Base-by-base conservation (phyloP, 1,140 invertebrate species). In the Coenobita brevimanus region DNA sequence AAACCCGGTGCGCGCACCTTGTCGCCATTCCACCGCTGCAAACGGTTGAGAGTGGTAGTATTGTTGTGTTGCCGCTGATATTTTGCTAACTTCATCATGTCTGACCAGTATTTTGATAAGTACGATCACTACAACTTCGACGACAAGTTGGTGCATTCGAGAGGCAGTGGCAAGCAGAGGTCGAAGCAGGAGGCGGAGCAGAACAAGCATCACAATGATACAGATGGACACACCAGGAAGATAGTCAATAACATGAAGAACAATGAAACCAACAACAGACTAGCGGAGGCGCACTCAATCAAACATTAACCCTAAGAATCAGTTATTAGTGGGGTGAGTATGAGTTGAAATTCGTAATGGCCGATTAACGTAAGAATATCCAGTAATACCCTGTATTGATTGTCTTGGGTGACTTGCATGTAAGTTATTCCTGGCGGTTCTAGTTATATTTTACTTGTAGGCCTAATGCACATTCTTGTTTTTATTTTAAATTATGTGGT, bases 111-210 rank as follows among this genome's bases (percentile, higher is more conserved):
- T 54, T 90, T 89, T 60, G 89, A 90, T 36, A 71, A 90, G 64
- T 90, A 90, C 80, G 89, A 90, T 69, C 89, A 90, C 73, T 90
- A 90, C 83, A 90, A 90, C 88, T 90, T 90, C 85, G 89, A 90
- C 67, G 87, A 90, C 24, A 90, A 90, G 71, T 41, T 90, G 50
- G 79, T 82, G 21, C 89, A 87, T 83, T 90, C 89, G 0, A 64
- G 89, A 69, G 89, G 89, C 27, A 89, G 86, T 46, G 89, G 89
- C 8, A 90, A 90, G 87, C 80, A 90, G 33, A 69, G 89, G 38
- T 87, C 89, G 8, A 89, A 89, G 69, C 54, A 78, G 43, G 89
- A 90, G 83, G 89, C 89, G 1, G 87, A 90, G 54, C 89, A 86
- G 71, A 90, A 90, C 62, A 90, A 90, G 41, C 62, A 83, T n/a